Percentiles rank a stretch among this genome's conserved stretches.
phyloP scores from a whole-genome alignment of 2,888 invertebrate species.

The Gisinianus flammeolus region DNA sequence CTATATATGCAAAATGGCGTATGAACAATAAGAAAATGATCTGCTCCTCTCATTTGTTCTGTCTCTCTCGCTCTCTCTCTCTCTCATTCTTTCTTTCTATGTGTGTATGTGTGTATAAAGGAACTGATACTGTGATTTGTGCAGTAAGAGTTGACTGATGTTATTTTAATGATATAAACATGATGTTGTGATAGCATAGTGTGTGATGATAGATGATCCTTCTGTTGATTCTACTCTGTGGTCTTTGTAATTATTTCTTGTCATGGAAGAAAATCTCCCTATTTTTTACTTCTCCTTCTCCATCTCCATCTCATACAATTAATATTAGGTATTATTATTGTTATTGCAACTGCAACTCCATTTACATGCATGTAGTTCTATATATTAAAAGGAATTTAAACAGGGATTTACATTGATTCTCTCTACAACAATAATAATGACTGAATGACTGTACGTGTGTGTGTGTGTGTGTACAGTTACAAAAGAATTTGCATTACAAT shows the following conservation, averaged over 20 bases:
- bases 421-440: too few species aligned
- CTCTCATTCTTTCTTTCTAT: neutral
- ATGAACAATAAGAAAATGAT: neutral
- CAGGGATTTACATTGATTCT: neutral
- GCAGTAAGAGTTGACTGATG: constrained; percentile 20
- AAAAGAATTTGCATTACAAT: too few species aligned
- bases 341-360: neutral
- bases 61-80: neutral
- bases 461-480: too few species aligned
- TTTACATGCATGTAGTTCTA: neutral
- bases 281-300: neutral
- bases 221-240: constrained; percentile 13
- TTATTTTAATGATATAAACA: constrained; percentile 34
- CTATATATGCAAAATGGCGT: neutral
- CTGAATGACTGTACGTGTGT: too few species aligned
- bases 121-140: neutral
- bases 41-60: neutral
- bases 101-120: too few species aligned
- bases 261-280: constrained; percentile 19
- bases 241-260: constrained; percentile 33
- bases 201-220: constrained; percentile 37
- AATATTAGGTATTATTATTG: neutral
- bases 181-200: constrained; percentile 19
- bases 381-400: neutral
- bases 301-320: neutral